phyloP scores from a whole-genome alignment of 2,888 invertebrate genomes.

The Leptinotarsa rubiginosa region DNA sequence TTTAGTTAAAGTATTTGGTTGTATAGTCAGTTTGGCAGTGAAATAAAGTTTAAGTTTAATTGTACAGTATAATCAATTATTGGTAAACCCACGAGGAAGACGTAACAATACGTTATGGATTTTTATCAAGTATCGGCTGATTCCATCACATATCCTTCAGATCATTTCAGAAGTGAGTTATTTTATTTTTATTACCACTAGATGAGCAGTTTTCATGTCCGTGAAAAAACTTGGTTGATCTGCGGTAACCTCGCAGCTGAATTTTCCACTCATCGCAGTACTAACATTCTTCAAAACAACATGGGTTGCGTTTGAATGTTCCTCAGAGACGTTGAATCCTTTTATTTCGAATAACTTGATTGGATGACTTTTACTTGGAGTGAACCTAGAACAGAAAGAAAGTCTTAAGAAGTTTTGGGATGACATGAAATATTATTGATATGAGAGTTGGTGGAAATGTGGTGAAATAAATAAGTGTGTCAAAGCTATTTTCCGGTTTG shows the following conservation, averaged over 20 bases:
- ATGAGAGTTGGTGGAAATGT: background rate
- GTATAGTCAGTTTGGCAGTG: too few species aligned
- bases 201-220: slow-evolving; percentile 57
- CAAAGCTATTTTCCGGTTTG: too few species aligned
- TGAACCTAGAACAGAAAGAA: slow-evolving; percentile 59
- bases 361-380: slow-evolving; percentile 74
- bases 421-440: background rate
- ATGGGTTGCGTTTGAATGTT: slow-evolving; percentile 62
- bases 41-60: too few species aligned
- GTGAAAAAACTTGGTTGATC: slow-evolving; percentile 65
- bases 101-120: too few species aligned
- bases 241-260: slow-evolving; percentile 64
- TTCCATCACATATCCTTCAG: too few species aligned
- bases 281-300: slow-evolving; percentile 61
- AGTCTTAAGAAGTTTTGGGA: background rate
- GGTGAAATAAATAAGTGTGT: background rate
- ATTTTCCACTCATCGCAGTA: slow-evolving; percentile 60
- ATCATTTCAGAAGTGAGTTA: too few species aligned
- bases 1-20: too few species aligned
- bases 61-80: too few species aligned
- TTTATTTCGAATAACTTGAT: slow-evolving; percentile 73
- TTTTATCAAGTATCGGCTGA: too few species aligned
- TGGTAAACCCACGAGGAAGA: too few species aligned
- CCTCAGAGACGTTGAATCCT: slow-evolving; percentile 74
- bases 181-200: slow-evolving; percentile 70